Evolutionary conservation across 2,797 vertebrate genomes (phyloP).

Genomic region (Numenius phaeopus): DNA sequence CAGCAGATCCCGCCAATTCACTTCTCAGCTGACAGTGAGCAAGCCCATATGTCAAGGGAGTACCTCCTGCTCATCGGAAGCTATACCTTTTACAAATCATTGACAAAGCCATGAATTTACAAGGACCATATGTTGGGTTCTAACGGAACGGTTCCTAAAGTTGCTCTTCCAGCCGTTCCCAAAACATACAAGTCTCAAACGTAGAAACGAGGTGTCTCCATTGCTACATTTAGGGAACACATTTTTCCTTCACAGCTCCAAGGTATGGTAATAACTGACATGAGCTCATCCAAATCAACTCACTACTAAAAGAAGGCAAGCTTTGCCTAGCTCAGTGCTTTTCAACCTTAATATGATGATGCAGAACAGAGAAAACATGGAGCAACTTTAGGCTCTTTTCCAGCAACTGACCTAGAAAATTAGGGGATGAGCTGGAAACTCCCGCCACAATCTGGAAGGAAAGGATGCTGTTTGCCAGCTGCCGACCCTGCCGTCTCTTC

Average conservation of each 20-base stretch:
- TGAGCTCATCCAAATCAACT: not conserved
- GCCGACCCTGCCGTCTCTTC: rapidly evolving
- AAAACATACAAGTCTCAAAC: not conserved
- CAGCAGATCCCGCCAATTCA: not conserved
- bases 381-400: not conserved
- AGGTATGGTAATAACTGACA: not conserved
- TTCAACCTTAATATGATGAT: not conserved
- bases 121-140: not conserved
- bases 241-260: not conserved
- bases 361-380: not conserved
- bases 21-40: not conserved
- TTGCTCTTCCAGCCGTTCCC: not conserved
- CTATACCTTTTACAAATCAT: not conserved
- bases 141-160: not conserved
- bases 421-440: not conserved
- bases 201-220: not conserved
- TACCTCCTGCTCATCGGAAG: not conserved
- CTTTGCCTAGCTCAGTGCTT: not conserved
- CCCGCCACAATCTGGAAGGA: not conserved
- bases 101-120: not conserved
- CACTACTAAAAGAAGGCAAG: not conserved
- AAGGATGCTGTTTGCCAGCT: not conserved
- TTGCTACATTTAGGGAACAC: not conserved
- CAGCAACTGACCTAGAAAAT: not conserved
- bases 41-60: not conserved